Evolutionary conservation across 2,888 invertebrate species (phyloP), one percentile per base, ranked within the genome.

Genomic region (Phytoseiulus persimilis): DNA sequence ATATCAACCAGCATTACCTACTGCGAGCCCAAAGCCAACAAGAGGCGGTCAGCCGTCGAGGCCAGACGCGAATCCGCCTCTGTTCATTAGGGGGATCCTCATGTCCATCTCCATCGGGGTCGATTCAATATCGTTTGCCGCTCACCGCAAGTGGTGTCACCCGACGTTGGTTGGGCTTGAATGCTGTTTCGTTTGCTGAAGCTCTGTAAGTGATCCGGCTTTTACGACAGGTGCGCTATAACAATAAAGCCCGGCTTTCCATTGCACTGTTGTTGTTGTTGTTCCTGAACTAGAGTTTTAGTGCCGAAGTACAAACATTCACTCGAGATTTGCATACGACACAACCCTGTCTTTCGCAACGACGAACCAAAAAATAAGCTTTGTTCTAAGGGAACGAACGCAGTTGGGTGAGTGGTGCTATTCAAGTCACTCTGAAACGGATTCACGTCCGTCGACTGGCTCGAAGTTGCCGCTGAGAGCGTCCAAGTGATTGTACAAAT

Each of bases 281-380:
- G 65, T 14, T 65, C 65, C 11, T 65, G 65, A 28, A 28, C 9
- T 14, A 65, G 65, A 65, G 65, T 65, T 65, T 65, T 65, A 65
- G 65, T 65, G 65, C 65, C 65, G 65, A 65, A 65, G 65, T 65
- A 65, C 65, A 65, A 65, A 18, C 65, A 65, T 65, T 65, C 28
- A 65, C 65, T 65, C 65, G 65, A 65, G 65, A 65, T 65, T 65
- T 65, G 65, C 65, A 65, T 65, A 65, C 65, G 65, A 65, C 65
- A 65, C 65, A 65, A 65, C 1, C 65, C 28, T 18, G 65, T 65
- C 65, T 65, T 65, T 65, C 65, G 18, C 65, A 65, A 65, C 65
- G 28, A 65, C 65, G 65, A 65, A 65, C 65, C 23, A 39, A 65
- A 65, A 65, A 65, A 65, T 65, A 65, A 6, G 65, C 65, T 65